These are phyloP conservation scores for Meteorus colon DNA, from an alignment of 2,888 invertebrate genomes.

Conservation along the genomic window DNA sequence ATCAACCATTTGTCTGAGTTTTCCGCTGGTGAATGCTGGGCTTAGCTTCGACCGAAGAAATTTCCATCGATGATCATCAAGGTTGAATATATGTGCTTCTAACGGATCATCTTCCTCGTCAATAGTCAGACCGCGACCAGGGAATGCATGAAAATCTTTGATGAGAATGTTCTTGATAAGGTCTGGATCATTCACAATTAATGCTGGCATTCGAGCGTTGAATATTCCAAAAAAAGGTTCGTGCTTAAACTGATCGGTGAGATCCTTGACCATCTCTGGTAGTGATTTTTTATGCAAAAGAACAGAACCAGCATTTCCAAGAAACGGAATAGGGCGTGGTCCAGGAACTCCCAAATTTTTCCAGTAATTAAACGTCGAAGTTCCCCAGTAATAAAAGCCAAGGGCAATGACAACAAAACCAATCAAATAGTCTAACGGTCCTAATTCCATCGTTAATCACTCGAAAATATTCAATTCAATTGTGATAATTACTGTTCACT, in stretches of 20 bases:
- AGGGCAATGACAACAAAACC: conserved; percentile 68
- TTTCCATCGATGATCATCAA: conserved; percentile 74
- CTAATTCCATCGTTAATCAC: conserved; percentile 18
- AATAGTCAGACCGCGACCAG: conserved; percentile 28
- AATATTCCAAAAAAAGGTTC: conserved; percentile 67
- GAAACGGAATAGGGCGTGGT: conserved; percentile 62
- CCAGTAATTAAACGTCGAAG: conserved; percentile 69
- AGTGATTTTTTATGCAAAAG: neutral
- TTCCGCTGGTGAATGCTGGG: conserved; percentile 71
- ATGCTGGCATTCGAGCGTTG: conserved; percentile 61
- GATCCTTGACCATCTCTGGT: neutral
- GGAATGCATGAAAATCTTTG: conserved; percentile 65
- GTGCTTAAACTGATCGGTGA: conserved; percentile 13
- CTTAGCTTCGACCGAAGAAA: conserved; percentile 71
- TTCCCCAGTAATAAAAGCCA: conserved; percentile 55
- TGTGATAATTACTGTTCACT: too few species aligned
- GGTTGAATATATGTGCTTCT: conserved; percentile 57
- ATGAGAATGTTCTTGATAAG: conserved; percentile 64
- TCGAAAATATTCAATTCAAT: neutral
- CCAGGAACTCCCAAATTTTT: conserved; percentile 66
- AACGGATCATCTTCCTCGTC: conserved; percentile 54
- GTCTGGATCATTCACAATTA: conserved; percentile 64
- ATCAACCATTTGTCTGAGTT: conserved; percentile 73
- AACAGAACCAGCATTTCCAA: conserved; percentile 64
- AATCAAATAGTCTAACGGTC: conserved; percentile 53